Evolutionary conservation across 2,888 invertebrate genomes (phyloP), one percentile per base, ranked within the genome.

Genomic region (Neocrepidodera transversa): DNA sequence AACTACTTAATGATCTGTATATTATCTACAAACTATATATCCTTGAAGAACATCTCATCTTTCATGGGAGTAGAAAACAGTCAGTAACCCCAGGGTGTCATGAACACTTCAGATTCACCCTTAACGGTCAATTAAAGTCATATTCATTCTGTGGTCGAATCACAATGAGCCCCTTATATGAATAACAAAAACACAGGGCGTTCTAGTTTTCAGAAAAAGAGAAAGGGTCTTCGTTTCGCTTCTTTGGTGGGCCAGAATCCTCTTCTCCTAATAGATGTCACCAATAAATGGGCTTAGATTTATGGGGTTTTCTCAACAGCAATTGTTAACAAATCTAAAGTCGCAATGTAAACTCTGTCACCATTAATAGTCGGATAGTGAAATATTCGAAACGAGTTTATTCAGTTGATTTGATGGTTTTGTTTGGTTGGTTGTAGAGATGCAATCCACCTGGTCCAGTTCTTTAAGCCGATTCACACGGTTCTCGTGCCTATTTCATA

Each of bases 111-210:
- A 60, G 64, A 66, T 60, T 55, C 62, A 64, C 69, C 70, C 71
- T 72, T 69, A 74, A 74, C 74, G 74, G 74, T 71, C 76, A 76
- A 76, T 76, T 76, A 76, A 76, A 69, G 71, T 65, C 69, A 71
- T 69, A 76, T 76, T 76, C 76, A 74, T 71, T 65, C 69, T 73
- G 73, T 60, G 73, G 71, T 70, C 71, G 68, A n/a, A 62, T 70
- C 40, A 73, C 74, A 73, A 73, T 72, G 68, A 71, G 73, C 71
- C 71, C 73, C 72, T 72, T 70, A 65, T 50, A 62, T 58, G 57
- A 63, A 65, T 63, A 66, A 64, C 58, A 59, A 63, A 64, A 64
- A 67, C 63, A 66, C 63, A 63, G 54, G 55, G 65, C 68, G 67
- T 64, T 62, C 60, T 58, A 61, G 56, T 66, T 68, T 66, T 50